Conservation (phyloP, 2,797 vertebrate genomes). For the Enteromius fasciolatus region DNA sequence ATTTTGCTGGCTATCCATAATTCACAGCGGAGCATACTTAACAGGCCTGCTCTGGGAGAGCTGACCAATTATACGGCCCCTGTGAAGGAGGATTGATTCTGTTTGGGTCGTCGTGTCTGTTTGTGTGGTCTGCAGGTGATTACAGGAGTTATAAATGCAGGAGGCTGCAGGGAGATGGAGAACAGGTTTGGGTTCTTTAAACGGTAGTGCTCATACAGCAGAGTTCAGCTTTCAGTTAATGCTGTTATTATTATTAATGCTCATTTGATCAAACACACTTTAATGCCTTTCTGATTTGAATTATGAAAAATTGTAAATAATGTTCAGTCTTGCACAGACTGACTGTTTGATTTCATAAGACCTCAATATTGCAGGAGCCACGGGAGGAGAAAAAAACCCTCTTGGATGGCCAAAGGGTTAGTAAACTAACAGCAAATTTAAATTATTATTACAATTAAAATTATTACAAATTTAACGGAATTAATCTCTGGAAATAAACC, state of each 20-base stretch:
- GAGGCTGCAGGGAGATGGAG: slow-evolving; percentile 43
- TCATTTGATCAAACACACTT: not conserved
- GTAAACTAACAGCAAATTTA: not conserved
- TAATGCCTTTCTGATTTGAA: not conserved
- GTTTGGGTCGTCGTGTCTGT: slow-evolving; percentile 41
- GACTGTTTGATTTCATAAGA: not conserved
- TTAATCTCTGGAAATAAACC: not conserved
- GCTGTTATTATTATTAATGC: not conserved
- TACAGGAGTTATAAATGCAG: slow-evolving; percentile 59
- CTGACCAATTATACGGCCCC: slow-evolving; percentile 56
- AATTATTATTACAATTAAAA: too few relatives aligned
- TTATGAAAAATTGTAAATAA: not conserved
- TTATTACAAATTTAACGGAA: not conserved
- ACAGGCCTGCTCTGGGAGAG: slow-evolving; percentile 55
- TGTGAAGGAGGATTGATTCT: slow-evolving; percentile 56
- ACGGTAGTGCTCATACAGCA: not conserved
- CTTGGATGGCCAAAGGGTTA: not conserved
- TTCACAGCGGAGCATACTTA: slow-evolving; percentile 59
- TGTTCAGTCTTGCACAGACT: not conserved
- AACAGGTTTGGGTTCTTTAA: slow-evolving; percentile 11
- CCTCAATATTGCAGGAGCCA: not conserved
- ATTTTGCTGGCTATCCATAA: slow-evolving; percentile 65
- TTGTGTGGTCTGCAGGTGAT: slow-evolving; percentile 42
- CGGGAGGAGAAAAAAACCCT: not conserved
- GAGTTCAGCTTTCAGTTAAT: not conserved